Evolutionary conservation across 2,888 invertebrate species (phyloP).

Genomic region (Synergus gifuensis): DNA sequence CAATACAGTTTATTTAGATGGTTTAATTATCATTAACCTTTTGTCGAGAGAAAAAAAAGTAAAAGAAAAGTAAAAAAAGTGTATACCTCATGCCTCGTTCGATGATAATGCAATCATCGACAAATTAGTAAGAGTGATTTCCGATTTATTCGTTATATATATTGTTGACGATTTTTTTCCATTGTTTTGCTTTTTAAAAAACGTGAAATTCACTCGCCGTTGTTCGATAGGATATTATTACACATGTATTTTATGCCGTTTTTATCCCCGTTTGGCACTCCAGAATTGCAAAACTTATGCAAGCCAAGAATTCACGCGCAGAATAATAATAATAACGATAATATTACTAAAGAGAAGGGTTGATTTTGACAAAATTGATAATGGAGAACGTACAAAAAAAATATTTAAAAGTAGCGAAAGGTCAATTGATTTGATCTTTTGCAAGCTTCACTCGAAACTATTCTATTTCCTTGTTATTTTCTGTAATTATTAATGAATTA

Average conservation of each 20-base stretch:
- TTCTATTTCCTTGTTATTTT: constrained; percentile 73
- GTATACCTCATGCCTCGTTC: constrained; percentile 65
- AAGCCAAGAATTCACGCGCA: constrained; percentile 47
- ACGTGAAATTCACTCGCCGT: constrained; percentile 20
- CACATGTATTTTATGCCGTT: constrained; percentile 47
- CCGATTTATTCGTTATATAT: constrained; percentile 39
- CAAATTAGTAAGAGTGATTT: constrained; percentile 42
- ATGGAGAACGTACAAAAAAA: constrained; percentile 46
- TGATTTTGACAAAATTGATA: constrained; percentile 42
- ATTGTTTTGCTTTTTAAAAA: constrained; percentile 26
- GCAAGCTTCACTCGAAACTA: constrained; percentile 61
- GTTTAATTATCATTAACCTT: constrained; percentile 68
- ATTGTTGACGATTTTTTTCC: constrained; percentile 40
- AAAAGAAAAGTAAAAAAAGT: constrained; percentile 51
- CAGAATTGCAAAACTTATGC: constrained; percentile 44
- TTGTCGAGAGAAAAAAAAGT: constrained; percentile 46
- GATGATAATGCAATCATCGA: constrained; percentile 46
- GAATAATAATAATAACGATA: constrained; percentile 43
- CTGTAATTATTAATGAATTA: constrained; percentile 73
- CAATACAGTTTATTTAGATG: constrained; percentile 71
- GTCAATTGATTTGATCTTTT: constrained; percentile 42
- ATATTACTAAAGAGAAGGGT: neutral
- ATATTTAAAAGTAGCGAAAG: constrained; percentile 43
- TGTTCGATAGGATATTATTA: constrained; percentile 25
- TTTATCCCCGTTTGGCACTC: constrained; percentile 48